Evolutionary conservation across 2,888 invertebrate species (phyloP), one percentile per base, ranked within the genome.

Genomic region (Cataglyphis livida): DNA sequence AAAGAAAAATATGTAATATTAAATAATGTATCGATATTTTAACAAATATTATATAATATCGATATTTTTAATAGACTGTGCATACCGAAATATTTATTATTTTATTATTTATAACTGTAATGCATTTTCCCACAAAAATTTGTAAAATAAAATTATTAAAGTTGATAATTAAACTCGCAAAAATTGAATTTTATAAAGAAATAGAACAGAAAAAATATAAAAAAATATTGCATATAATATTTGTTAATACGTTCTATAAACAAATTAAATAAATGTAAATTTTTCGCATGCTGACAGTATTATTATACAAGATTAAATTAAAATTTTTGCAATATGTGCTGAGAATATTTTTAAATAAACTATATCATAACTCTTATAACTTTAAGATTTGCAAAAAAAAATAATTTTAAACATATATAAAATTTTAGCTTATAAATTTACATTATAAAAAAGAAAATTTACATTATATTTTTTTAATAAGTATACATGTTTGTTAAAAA

Each of bases 81-180:
- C 9, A 44, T 41, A 25, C 9, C 10, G 12, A 9, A 71, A 57
- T 6, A 57, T 7, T 25, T 65, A 3, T 65, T 2, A n/a, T 65
- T 65, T 51, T 41, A 32, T 38, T 76, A 66, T 54, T 54, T 76
- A 41, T 28, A 38, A 54, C 1, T n/a, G 68, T 66, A 76, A 66
- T 41, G 76, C 66, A 54, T 66, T 66, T 66, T 54, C 10, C 76
- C 66, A 76, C 38, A n/a, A 76, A 75, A 76, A 76, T 76, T 54
- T 76, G 4, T 66, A 66, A 75, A 38, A 18, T 65, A n/a, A 51
- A 74, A 44, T 35, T 5, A 0, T 35, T 35, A 6, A 35, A 0
- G 18, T 28, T 18, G 18, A 10, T 7, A 41, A 41, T 75, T 66
- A 64, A 75, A 51, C 9, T 66, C 12, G 25, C 12, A 66, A 51